phyloP scores from a whole-genome alignment of 2,113 vertebrate genomes.

The Mormyrus lacerda region DNA sequence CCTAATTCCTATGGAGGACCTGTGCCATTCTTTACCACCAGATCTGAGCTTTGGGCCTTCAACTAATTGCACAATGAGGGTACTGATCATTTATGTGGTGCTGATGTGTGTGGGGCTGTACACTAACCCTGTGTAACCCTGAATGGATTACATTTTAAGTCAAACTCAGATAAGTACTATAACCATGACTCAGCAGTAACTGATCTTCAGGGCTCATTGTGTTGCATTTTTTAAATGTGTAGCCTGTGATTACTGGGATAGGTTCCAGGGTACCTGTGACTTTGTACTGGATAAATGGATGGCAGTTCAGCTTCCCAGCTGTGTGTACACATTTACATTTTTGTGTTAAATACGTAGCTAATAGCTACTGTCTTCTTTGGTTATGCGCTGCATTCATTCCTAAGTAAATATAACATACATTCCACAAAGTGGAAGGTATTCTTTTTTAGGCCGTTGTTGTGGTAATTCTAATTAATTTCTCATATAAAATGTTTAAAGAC shows the following conservation, averaged over 20 bases:
- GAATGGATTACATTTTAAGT: not conserved
- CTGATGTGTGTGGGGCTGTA: not conserved
- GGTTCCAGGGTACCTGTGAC: not conserved
- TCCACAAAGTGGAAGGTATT: not conserved
- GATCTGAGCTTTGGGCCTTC: not conserved
- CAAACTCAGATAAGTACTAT: not conserved
- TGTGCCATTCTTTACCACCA: not conserved
- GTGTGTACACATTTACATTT: not conserved
- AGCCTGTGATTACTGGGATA: not conserved
- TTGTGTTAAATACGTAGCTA: not conserved
- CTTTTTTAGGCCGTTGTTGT: not conserved
- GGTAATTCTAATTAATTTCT: not conserved
- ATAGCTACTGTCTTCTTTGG: not conserved
- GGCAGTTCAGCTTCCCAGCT: not conserved
- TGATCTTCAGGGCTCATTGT: not conserved
- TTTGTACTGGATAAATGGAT: not conserved
- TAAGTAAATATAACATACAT: not conserved
- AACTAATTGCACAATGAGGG: not conserved
- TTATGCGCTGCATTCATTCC: not conserved
- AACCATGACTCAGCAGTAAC: not conserved
- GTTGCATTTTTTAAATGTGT: not conserved
- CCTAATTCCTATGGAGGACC: not conserved
- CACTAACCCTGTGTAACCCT: not conserved
- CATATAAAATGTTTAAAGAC: not conserved
- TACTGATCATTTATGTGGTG: not conserved